phyloP scores from a whole-genome alignment of 1,140 invertebrate species.

The Pomacea maculata region DNA sequence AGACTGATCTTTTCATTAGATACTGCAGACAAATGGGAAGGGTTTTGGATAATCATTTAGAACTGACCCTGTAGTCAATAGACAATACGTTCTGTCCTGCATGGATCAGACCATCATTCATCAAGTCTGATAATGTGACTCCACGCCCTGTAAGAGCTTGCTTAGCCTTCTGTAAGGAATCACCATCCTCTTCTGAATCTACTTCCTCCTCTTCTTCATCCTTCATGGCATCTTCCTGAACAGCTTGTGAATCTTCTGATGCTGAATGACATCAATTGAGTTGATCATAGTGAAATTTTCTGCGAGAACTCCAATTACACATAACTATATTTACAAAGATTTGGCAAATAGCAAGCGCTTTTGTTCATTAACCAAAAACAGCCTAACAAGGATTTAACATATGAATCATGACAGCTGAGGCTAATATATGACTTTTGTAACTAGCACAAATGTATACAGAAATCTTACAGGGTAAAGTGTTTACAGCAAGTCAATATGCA shows the following conservation, averaged over 20 bases:
- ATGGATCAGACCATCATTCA: constrained; percentile 82
- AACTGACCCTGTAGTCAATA: constrained; percentile 83
- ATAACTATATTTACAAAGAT: no score
- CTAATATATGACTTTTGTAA: no score
- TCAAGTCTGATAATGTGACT: constrained; percentile 84
- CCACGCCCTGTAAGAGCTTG: constrained; percentile 71
- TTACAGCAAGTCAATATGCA: background rate
- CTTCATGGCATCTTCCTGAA: constrained; percentile 33
- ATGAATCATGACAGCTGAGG: no score
- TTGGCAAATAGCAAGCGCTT: no score
- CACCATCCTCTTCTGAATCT: constrained; percentile 29
- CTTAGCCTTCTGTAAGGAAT: constrained; percentile 30
- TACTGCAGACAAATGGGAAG: no score
- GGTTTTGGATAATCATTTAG: no score
- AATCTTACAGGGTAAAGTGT: background rate
- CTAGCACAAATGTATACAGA: background rate
- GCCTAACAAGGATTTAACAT: no score
- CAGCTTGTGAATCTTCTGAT: constrained; percentile 39
- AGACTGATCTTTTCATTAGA: no score
- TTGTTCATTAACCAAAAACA: no score
- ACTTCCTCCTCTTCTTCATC: constrained; percentile 44
- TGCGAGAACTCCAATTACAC: background rate
- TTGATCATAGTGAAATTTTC: no score
- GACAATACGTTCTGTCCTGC: constrained; percentile 83
- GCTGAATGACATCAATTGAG: constrained; percentile 11